Percentiles rank a stretch among this genome's conserved stretches.
These are phyloP conservation scores for Urocynchramus pylzowi DNA, from an alignment of 2,113 vertebrate species.

Conservation along the genomic window DNA sequence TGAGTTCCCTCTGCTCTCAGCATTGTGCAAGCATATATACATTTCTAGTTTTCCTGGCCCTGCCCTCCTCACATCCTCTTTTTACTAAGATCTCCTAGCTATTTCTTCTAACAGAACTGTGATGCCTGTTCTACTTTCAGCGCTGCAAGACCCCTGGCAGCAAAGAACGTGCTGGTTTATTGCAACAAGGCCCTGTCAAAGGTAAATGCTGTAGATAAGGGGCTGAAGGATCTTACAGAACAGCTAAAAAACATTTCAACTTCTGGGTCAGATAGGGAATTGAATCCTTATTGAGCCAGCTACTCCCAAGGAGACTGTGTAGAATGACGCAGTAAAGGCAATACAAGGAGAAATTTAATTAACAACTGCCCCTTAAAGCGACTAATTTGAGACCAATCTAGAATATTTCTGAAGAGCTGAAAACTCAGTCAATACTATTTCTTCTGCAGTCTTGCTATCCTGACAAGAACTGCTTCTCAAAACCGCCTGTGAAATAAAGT, in stretches of 20 bases:
- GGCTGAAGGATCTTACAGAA: not conserved
- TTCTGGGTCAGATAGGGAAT: not conserved
- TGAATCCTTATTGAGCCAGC: not conserved
- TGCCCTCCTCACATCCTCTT: constrained; percentile 31
- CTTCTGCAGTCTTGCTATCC: not conserved
- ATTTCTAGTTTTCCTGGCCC: not conserved
- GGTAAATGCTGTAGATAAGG: not conserved
- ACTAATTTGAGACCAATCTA: not conserved
- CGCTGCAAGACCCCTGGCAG: not conserved
- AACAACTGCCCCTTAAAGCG: not conserved
- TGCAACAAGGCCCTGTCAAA: not conserved
- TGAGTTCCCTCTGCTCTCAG: not conserved
- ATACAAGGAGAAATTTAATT: not conserved
- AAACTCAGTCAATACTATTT: not conserved
- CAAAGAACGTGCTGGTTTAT: not conserved
- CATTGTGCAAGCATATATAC: not conserved
- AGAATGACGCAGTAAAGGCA: not conserved
- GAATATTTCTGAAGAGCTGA: not conserved
- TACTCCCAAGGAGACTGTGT: not conserved
- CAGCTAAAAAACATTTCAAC: not conserved
- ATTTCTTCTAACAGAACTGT: not conserved
- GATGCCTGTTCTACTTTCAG: not conserved
- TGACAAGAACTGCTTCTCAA: not conserved
- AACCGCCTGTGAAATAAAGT: not conserved
- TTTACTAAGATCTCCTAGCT: not conserved